Evolutionary conservation across 2,888 invertebrate genomes (phyloP).

Genomic region (Dryobota labecula): DNA sequence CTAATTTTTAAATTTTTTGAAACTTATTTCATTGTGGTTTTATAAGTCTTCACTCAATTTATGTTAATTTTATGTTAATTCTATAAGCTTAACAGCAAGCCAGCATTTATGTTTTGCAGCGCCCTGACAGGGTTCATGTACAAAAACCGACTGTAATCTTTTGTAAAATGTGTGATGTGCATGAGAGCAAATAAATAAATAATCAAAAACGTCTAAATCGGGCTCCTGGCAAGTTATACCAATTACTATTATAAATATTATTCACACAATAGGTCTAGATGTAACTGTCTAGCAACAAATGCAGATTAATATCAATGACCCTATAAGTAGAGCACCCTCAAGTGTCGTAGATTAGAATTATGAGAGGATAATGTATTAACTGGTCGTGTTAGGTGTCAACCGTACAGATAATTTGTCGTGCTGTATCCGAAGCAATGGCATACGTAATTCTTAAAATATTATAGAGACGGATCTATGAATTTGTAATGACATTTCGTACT

Average conservation of each 20-base stretch:
- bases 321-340: constrained; percentile 59
- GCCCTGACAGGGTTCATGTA: no score
- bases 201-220: constrained; percentile 6
- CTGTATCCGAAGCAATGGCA: constrained; percentile 19
- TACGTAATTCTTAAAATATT: constrained; percentile 50
- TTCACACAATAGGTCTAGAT: constrained; percentile 25
- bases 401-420: constrained; percentile 51
- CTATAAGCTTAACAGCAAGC: no score
- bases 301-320: constrained; percentile 51
- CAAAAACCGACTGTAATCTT: no score
- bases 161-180: no score
- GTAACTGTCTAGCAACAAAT: constrained; percentile 38
- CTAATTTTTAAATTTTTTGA: no score
- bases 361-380: constrained; percentile 52
- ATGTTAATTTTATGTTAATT: no score
- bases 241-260: neutral
- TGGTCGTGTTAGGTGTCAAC: constrained; percentile 53
- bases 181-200: no score
- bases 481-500: neutral
- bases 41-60: no score
- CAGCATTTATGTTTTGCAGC: no score
- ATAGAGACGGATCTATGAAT: constrained; percentile 41
- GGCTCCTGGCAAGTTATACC: neutral
- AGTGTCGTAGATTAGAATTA: constrained; percentile 52
- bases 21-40: no score